Evolutionary conservation across 2,797 vertebrate genomes (phyloP).

Genomic region (Pampus argenteus): DNA sequence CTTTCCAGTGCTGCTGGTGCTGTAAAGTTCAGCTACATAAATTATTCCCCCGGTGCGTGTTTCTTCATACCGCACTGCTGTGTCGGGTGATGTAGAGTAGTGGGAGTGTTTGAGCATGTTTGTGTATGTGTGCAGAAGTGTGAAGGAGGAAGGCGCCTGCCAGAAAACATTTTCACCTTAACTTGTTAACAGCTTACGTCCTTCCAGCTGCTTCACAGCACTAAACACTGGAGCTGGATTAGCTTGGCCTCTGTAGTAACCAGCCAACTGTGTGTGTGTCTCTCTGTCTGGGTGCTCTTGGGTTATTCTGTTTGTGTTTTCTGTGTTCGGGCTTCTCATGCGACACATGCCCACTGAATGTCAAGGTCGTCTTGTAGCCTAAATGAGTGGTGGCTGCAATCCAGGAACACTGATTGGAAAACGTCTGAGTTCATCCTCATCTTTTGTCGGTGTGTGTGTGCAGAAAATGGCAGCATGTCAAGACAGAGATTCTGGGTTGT

Average conservation of each 20-base stretch:
- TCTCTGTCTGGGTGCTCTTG: slow-evolving; percentile 27
- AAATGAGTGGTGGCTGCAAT: slow-evolving; percentile 60
- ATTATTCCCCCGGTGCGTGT: slow-evolving; percentile 36
- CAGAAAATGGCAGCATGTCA: slow-evolving; percentile 61
- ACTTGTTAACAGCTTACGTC: slow-evolving; percentile 69
- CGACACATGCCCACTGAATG: slow-evolving; percentile 29
- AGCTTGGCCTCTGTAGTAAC: slow-evolving; percentile 50
- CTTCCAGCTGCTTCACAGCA: slow-evolving; percentile 66
- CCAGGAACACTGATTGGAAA: slow-evolving; percentile 68
- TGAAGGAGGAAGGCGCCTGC: slow-evolving; percentile 55
- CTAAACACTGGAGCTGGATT: slow-evolving; percentile 68
- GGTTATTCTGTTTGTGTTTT: background rate
- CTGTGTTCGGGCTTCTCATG: slow-evolving; percentile 5
- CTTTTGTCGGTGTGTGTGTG: slow-evolving; percentile 49
- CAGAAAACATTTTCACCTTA: slow-evolving; percentile 71
- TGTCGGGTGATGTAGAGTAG: slow-evolving; percentile 7
- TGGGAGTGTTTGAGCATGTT: background rate
- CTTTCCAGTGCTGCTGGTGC: slow-evolving; percentile 45
- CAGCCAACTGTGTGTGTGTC: slow-evolving; percentile 27
- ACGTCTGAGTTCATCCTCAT: slow-evolving; percentile 48
- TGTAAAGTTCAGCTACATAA: slow-evolving; percentile 21
- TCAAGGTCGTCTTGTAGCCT: slow-evolving; percentile 55
- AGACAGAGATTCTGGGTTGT: slow-evolving; percentile 44
- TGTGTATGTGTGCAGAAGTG: slow-evolving; percentile 38
- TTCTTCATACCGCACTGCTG: slow-evolving; percentile 5